Evolutionary conservation across 2,113 vertebrate genomes (phyloP), one percentile per base, ranked within the genome.

Genomic region (Sceloporus undulatus): DNA sequence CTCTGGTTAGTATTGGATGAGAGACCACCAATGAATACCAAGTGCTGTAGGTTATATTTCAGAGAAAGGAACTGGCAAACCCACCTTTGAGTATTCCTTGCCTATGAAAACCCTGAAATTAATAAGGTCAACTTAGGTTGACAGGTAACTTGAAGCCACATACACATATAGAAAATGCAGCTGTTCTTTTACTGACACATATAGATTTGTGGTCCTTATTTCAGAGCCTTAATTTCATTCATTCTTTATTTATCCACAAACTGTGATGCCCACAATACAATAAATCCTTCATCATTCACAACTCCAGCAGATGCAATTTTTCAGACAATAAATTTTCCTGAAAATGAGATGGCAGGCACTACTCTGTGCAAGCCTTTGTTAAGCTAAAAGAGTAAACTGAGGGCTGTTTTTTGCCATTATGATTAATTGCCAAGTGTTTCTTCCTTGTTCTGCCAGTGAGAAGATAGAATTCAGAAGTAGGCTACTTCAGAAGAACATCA

Each of bases 261-360:
- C 66, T 79, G 86, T 94, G 86, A 87, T 95, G 84, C 91, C 79
- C 86, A 89, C 87, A 93, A 54, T 94, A 92, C 89, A 94, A 93
- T 34, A 88, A 87, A 84, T 90, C 89, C 19, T 93, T 93, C 91
- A 94, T 92, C 93, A 92, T 90, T 94, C 93, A 88, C 88, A 94
- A 59, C n/a, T 70, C 87, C 89, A 84, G 54, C 86, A 93, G 87
- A 93, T 83, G 42, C 88, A 93, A 93, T 91, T 83, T 90, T 89
- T 94, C 92, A 84, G 80, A 89, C 82, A 92, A 88, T 80, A 86
- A 86, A 94, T 92, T 84, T 79, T 40, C 71, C 25, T 65, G 9
- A 85, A 91, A 91, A 87, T 85, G 91, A 89, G 73, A 14, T 0
- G 0, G 56, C 86, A 91, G 79, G 2, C 91, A 79, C 87, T 92